Percentiles rank a stretch among this genome's conserved stretches.
These are phyloP conservation scores for Mallotus villosus DNA, from an alignment of 2,797 vertebrate genomes.

Conservation along the genomic window DNA sequence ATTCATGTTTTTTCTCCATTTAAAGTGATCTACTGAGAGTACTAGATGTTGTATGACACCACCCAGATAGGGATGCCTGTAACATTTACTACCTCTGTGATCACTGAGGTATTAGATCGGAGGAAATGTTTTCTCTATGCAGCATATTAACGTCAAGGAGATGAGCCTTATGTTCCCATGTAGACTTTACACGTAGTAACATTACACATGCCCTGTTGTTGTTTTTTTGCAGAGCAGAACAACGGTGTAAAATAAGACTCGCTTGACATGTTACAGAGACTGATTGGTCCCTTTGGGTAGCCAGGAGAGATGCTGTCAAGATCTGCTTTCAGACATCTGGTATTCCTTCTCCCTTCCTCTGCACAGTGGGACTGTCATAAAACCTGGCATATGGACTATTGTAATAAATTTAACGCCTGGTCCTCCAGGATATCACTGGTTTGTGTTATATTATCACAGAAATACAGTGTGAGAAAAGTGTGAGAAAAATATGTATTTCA, in stretches of 20 bases:
- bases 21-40: no score
- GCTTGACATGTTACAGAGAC: constrained; percentile 55
- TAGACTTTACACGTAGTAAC: constrained; percentile 43
- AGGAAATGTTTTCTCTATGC: not conserved
- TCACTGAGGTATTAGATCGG: not conserved
- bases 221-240: constrained; percentile 41
- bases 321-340: constrained; percentile 66
- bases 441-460: constrained; percentile 63
- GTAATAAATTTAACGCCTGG: constrained; percentile 56
- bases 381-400: constrained; percentile 34
- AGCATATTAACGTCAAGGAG: not conserved
- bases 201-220: constrained; percentile 42
- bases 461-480: constrained; percentile 51
- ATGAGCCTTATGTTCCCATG: not conserved
- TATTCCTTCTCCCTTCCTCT: constrained; percentile 19
- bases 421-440: constrained; percentile 49
- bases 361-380: constrained; percentile 27
- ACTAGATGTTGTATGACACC: no score
- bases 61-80: no score
- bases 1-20: no score
- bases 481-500: constrained; percentile 48
- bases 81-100: not conserved
- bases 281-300: constrained; percentile 73
- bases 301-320: constrained; percentile 48
- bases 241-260: constrained; percentile 41